A percentile compares a stretch with the other conserved stretches of the same genome.
Conservation (phyloP, 2,113 vertebrate genomes). For the Dicerorhinus sumatrensis region DNA sequence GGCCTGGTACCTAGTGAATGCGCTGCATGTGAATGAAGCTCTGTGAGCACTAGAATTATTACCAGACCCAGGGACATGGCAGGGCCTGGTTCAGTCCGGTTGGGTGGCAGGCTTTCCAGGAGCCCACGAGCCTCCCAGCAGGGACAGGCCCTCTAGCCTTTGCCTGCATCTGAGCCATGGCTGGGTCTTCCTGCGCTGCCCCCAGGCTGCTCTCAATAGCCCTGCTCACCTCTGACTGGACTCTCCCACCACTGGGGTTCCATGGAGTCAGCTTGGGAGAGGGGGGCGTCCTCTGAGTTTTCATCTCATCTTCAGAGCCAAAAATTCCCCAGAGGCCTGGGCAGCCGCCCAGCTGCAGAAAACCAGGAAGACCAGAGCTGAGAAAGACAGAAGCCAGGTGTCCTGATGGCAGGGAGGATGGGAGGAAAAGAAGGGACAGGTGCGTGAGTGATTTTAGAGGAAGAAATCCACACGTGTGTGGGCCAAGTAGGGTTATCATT, state of each 20-base stretch:
- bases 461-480: fast-evolving
- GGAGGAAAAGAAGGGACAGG: too few relatives aligned
- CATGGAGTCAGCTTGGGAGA: not conserved
- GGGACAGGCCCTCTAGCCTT: not conserved
- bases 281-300: too few relatives aligned
- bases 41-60: fast-evolving
- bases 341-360: not conserved
- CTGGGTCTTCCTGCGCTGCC: not conserved
- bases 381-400: not conserved
- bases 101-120: not conserved
- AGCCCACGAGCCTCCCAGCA: not conserved
- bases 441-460: not conserved
- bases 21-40: not conserved
- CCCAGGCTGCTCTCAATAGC: not conserved
- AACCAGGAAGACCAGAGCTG: not conserved
- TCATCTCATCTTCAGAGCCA: not conserved
- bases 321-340: not conserved
- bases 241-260: not conserved
- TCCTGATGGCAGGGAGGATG: not conserved
- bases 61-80: not conserved
- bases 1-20: not conserved
- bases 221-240: not conserved
- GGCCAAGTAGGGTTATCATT: not conserved
- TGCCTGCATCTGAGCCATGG: not conserved
- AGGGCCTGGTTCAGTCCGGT: not conserved